Percentiles rank a stretch among this genome's conserved stretches.
Evolutionary conservation across 2,888 invertebrate genomes (phyloP).

Genomic region (Epinotia ramella): DNA sequence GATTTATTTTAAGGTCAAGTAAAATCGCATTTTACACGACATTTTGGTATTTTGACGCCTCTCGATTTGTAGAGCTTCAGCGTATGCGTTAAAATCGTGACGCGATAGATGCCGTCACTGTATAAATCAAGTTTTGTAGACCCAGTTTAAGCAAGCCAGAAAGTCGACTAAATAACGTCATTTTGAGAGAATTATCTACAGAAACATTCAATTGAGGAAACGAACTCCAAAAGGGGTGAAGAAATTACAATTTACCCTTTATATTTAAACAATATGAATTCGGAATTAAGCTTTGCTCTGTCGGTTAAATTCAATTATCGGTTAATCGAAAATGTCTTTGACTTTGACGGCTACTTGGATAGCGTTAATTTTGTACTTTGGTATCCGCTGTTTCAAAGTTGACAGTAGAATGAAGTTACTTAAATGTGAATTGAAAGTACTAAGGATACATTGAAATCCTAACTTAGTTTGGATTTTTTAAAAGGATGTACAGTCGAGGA

Average conservation of each 20-base stretch:
- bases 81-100: no score
- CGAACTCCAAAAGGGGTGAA: neutral
- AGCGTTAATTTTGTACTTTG: neutral
- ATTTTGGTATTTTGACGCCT: no score
- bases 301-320: conserved; percentile 48
- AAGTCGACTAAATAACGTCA: neutral
- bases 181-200: conserved; percentile 12
- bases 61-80: no score
- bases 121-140: no score
- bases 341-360: conserved; percentile 32
- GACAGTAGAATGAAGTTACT: neutral
- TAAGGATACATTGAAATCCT: neutral
- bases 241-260: conserved; percentile 17
- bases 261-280: conserved; percentile 33
- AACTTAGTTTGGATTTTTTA: no score
- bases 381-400: neutral
- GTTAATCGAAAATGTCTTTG: conserved; percentile 49
- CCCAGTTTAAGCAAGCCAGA: neutral
- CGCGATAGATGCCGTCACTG: no score
- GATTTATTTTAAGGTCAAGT: no score
- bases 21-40: no score
- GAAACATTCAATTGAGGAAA: conserved; percentile 6
- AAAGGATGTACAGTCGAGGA: no score
- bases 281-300: conserved; percentile 29
- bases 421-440: neutral